Percentiles rank a stretch among this genome's conserved stretches.
phyloP scores from a whole-genome alignment of 2,113 vertebrate species.

The Eudyptes chrysolophus region DNA sequence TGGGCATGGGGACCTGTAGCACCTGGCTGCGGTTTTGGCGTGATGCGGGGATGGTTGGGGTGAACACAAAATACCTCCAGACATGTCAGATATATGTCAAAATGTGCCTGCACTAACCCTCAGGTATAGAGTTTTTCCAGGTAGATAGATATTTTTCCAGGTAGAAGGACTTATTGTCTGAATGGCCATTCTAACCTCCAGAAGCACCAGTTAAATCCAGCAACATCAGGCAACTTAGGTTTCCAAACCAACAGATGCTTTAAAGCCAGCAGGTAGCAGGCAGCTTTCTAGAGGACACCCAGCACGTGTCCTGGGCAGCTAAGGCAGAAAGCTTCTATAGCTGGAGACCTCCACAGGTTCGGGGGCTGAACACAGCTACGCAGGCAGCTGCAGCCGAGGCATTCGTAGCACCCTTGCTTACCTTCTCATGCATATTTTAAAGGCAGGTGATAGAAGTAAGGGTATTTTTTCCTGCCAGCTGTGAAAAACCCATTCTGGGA shows the following conservation, averaged over 20 bases:
- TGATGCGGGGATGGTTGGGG: too few relatives aligned
- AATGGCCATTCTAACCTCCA: background rate
- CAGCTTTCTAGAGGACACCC: background rate
- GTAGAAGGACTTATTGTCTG: background rate
- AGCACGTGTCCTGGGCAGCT: background rate
- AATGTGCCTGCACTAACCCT: background rate
- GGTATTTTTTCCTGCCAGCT: background rate
- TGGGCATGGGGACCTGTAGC: background rate
- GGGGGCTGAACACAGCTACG: background rate
- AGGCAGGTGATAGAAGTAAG: background rate
- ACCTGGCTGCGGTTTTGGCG: background rate
- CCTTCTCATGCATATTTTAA: background rate
- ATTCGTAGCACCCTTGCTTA: background rate
- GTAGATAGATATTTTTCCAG: background rate
- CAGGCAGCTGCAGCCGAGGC: rapidly evolving
- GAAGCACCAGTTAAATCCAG: background rate
- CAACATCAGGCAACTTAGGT: rapidly evolving
- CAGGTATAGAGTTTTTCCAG: background rate
- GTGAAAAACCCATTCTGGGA: background rate
- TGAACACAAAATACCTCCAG: background rate
- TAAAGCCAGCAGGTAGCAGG: background rate
- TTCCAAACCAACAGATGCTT: background rate
- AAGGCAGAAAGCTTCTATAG: background rate
- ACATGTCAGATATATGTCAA: background rate
- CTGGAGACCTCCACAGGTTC: background rate